Evolutionary conservation across 2,888 invertebrate species (phyloP).

Genomic region (Microdon myrmicae): DNA sequence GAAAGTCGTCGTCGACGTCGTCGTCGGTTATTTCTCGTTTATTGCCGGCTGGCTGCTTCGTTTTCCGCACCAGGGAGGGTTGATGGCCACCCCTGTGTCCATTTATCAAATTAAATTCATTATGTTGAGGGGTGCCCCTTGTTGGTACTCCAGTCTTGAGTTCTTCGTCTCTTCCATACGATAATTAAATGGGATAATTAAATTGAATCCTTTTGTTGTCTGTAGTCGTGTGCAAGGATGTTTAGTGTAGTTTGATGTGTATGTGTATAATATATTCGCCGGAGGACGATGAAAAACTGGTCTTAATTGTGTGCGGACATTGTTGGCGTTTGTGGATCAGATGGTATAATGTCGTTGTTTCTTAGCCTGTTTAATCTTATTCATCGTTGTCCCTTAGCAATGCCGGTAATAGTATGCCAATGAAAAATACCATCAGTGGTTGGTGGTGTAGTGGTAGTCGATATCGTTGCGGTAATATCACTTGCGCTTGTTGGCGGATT

Average conservation of each 20-base stretch:
- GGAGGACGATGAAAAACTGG: conserved; percentile 33
- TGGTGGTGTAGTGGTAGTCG: too few relatives aligned
- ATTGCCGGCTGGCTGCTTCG: conserved; percentile 16
- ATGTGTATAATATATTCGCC: not conserved
- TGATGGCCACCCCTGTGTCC: conserved; percentile 54
- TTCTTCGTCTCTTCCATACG: conserved; percentile 42
- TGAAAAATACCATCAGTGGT: too few relatives aligned
- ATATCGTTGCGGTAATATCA: conserved; percentile 43
- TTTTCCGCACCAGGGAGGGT: conserved; percentile 21
- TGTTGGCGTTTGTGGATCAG: conserved; percentile 19
- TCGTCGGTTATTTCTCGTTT: conserved; percentile 13
- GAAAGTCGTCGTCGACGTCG: too few relatives aligned
- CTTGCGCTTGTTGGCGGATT: conserved; percentile 42
- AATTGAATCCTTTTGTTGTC: conserved; percentile 56
- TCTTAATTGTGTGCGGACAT: conserved; percentile 43
- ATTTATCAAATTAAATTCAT: conserved; percentile 58
- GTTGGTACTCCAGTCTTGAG: conserved; percentile 4
- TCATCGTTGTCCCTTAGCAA: conserved; percentile 13
- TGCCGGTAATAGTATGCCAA: too few relatives aligned
- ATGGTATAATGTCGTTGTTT: conserved; percentile 36
- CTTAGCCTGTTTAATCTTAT: conserved; percentile 37
- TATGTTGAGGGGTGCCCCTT: conserved; percentile 49
- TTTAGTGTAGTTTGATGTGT: too few relatives aligned
- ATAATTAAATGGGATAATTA: conserved; percentile 57
- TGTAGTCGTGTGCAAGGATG: conserved; percentile 9